phyloP scores from a whole-genome alignment of 2,888 invertebrate species.

The Asteroscopus sphinx region DNA sequence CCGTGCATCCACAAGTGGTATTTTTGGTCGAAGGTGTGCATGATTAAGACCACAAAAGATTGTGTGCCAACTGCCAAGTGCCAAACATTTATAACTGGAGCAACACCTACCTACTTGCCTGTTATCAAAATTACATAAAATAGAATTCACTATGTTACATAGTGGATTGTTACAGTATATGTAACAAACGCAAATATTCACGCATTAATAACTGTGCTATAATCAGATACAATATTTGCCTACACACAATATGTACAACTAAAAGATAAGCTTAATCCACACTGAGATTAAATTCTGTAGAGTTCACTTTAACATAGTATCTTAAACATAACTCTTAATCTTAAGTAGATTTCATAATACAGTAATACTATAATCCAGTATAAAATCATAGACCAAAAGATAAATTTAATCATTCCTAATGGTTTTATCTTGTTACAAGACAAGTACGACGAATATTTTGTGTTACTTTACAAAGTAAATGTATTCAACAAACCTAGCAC shows the following conservation, averaged over 20 bases:
- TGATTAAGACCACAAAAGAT: no score
- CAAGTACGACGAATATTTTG: slow-evolving; percentile 34
- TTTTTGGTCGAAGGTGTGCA: no score
- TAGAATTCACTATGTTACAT: no score
- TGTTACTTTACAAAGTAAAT: slow-evolving; percentile 32
- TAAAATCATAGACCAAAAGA: slow-evolving; percentile 29
- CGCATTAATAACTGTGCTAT: slow-evolving; percentile 8
- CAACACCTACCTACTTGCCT: neutral
- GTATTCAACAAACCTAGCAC: slow-evolving; percentile 20
- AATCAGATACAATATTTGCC: slow-evolving; percentile 22
- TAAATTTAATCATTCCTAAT: slow-evolving; percentile 28
- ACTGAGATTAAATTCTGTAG: slow-evolving; percentile 25
- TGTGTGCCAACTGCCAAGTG: no score
- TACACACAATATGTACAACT: slow-evolving; percentile 12
- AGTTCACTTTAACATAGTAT: slow-evolving; percentile 26
- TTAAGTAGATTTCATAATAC: slow-evolving; percentile 23
- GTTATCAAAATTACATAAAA: slow-evolving; percentile 27
- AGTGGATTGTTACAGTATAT: no score
- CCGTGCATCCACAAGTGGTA: no score
- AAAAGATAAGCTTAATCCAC: slow-evolving; percentile 29
- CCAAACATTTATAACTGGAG: no score
- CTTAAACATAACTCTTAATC: slow-evolving; percentile 8
- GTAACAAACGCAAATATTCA: slow-evolving; percentile 19
- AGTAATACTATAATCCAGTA: slow-evolving; percentile 27
- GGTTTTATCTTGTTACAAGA: slow-evolving; percentile 19